Conservation (phyloP, 2,888 invertebrate species). For the Linnaemya vulpina region DNA sequence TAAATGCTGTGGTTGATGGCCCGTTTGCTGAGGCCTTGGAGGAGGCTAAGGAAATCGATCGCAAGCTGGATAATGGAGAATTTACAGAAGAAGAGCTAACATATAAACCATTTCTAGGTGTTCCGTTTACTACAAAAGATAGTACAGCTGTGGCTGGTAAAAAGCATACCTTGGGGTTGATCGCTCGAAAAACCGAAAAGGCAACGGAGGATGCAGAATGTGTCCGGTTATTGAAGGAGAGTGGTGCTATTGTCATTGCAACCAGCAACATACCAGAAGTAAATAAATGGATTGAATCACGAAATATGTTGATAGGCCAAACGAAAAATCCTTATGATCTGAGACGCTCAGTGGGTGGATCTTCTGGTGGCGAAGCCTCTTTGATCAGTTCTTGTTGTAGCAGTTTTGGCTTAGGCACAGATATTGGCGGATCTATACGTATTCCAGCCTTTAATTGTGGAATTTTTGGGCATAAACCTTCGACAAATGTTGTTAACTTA, state of each 20-base stretch:
- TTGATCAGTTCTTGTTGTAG: slow-evolving; percentile 91
- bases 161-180: slow-evolving; percentile 87
- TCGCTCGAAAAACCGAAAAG: slow-evolving; percentile 85
- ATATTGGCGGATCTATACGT: slow-evolving; percentile 98
- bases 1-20: slow-evolving; percentile 93
- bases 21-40: slow-evolving; percentile 90
- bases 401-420: slow-evolving; percentile 93
- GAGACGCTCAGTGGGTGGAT: slow-evolving; percentile 94
- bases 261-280: slow-evolving; percentile 97
- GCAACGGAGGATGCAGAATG: slow-evolving; percentile 91
- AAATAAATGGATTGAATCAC: slow-evolving; percentile 95
- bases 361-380: slow-evolving; percentile 94
- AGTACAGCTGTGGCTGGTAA: slow-evolving; percentile 91
- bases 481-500: slow-evolving; percentile 85
- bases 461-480: slow-evolving; percentile 92
- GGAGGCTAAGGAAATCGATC: slow-evolving; percentile 90
- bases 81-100: slow-evolving; percentile 86
- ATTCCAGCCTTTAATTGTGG: slow-evolving; percentile 95
- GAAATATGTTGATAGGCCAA: slow-evolving; percentile 94
- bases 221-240: slow-evolving; percentile 87
- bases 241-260: slow-evolving; percentile 94
- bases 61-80: slow-evolving; percentile 85
- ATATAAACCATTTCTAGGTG: slow-evolving; percentile 91
- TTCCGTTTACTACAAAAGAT: slow-evolving; percentile 97
- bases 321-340: slow-evolving; percentile 96